Evolutionary conservation across 2,797 vertebrate genomes (phyloP).

Genomic region (Sebastes melanostomus): DNA sequence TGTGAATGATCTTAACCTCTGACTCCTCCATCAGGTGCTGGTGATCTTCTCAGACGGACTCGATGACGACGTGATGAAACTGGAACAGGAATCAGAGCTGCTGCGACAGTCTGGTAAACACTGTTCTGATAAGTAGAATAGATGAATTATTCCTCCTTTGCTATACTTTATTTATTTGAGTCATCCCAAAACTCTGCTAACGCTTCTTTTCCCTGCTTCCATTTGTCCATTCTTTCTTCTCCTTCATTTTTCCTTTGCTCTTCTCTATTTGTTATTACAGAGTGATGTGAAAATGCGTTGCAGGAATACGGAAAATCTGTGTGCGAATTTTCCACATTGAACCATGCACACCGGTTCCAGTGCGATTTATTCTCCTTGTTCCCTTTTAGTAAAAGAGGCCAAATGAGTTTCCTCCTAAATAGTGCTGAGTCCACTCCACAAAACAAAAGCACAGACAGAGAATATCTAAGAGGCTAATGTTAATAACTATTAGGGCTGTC

Average conservation of each 20-base stretch:
- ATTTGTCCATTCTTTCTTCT: not conserved
- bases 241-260: not conserved
- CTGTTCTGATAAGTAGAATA: not conserved
- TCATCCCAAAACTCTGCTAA: not conserved
- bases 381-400: too few relatives aligned
- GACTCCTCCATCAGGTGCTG: constrained; percentile 77
- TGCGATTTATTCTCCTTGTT: too few relatives aligned
- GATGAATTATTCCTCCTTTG: not conserved
- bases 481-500: too few relatives aligned
- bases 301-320: too few relatives aligned
- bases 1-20: not conserved
- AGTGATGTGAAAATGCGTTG: too few relatives aligned
- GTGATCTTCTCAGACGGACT: constrained; percentile 90
- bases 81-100: constrained; percentile 72
- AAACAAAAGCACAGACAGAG: too few relatives aligned
- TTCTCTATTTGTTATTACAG: too few relatives aligned
- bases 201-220: not conserved
- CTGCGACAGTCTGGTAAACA: constrained; percentile 71
- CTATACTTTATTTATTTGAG: not conserved
- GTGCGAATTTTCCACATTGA: too few relatives aligned
- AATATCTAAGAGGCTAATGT: too few relatives aligned
- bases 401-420: too few relatives aligned
- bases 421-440: too few relatives aligned
- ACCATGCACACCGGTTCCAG: too few relatives aligned
- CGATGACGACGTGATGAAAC: constrained; percentile 78